A percentile compares a stretch with the other conserved stretches of the same genome.
Conservation (phyloP, 2,797 vertebrate species). For the Tragelaphus eurycerus region DNA sequence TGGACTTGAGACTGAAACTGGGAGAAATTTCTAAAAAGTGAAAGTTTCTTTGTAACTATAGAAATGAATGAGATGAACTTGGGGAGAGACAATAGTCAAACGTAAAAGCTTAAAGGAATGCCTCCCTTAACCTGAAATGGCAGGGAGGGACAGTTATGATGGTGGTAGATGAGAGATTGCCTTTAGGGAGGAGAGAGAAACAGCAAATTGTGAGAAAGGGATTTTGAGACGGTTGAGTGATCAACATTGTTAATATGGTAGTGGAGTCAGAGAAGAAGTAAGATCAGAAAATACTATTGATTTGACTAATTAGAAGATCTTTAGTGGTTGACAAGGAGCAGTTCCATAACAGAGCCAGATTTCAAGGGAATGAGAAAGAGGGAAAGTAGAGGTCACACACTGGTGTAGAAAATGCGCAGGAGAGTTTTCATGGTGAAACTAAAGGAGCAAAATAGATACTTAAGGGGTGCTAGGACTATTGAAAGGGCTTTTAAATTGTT, state of each 20-base stretch:
- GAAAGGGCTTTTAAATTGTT: not conserved
- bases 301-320: conserved; percentile 10
- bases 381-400: not conserved
- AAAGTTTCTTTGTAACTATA: not conserved
- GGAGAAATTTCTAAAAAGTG: not conserved
- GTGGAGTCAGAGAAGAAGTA: not conserved
- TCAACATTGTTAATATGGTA: not conserved
- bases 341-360: not conserved
- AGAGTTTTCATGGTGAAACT: conserved; percentile 18
- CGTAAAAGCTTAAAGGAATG: not conserved
- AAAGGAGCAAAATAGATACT: not conserved
- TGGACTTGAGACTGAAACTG: conserved; percentile 4
- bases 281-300: not conserved
- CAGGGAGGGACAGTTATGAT: not conserved
- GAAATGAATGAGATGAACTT: not conserved
- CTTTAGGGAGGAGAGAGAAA: not conserved
- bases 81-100: not conserved
- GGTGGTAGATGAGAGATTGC: not conserved
- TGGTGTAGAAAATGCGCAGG: not conserved
- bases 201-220: not conserved
- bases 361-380: not conserved
- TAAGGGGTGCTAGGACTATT: not conserved
- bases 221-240: not conserved
- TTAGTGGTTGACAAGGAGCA: not conserved
- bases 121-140: not conserved